phyloP scores from a whole-genome alignment of 2,113 vertebrate genomes.

The Aldabrachelys gigantea region DNA sequence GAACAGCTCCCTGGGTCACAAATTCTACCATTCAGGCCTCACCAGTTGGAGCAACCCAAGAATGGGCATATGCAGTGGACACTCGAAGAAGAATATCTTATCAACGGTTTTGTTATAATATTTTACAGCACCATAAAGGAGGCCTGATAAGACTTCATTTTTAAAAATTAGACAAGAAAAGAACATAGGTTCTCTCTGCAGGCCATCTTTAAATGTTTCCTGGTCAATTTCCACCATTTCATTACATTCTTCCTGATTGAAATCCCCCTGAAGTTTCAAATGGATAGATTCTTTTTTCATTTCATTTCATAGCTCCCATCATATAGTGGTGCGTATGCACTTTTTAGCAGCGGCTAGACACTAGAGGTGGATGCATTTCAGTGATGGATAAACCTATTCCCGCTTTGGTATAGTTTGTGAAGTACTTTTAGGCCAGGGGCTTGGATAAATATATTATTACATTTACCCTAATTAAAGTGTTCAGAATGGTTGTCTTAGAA shows the following conservation, averaged over 20 bases:
- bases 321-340: not conserved
- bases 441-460: accelerated
- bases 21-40: too few species aligned
- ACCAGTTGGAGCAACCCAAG: too few species aligned
- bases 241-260: not conserved
- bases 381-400: not conserved
- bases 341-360: not conserved
- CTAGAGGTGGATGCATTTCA: not conserved
- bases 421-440: not conserved
- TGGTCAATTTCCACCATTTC: not conserved
- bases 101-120: not conserved
- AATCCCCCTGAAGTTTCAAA: not conserved
- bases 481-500: not conserved
- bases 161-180: not conserved
- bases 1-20: too few species aligned
- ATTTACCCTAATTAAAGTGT: not conserved
- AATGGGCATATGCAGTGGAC: too few species aligned
- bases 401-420: not conserved
- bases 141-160: not conserved
- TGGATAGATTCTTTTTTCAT: not conserved
- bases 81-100: not conserved
- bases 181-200: not conserved
- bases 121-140: not conserved
- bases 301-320: not conserved
- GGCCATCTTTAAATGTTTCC: not conserved